Conservation (phyloP, 2,888 invertebrate species). For the Teleogryllus oceanicus region DNA sequence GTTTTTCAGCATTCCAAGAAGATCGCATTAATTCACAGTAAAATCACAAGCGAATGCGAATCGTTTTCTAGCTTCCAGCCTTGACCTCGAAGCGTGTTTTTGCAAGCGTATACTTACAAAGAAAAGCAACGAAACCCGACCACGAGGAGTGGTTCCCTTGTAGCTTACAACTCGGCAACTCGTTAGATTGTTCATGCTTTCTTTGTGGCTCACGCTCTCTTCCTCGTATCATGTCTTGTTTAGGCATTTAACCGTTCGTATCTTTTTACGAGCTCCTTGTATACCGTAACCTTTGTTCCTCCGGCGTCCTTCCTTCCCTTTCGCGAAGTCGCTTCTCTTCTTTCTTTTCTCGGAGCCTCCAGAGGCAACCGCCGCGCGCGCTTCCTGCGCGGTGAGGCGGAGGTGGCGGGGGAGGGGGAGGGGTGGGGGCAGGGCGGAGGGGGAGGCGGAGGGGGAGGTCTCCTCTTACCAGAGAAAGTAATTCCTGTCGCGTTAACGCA, state of each 20-base stretch:
- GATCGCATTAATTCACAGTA: too few species aligned
- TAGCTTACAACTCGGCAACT: too few species aligned
- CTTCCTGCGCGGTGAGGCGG: background rate
- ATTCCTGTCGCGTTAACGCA: constrained; percentile 18
- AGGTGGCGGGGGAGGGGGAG: background rate
- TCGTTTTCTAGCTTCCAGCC: too few species aligned
- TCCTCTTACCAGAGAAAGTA: background rate
- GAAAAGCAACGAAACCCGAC: too few species aligned
- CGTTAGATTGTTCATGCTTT: background rate
- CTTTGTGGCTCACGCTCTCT: background rate
- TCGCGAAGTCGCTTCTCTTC: background rate
- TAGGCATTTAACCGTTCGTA: background rate
- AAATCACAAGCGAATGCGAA: too few species aligned
- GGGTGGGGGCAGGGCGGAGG: too few species aligned
- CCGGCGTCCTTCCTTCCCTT: background rate
- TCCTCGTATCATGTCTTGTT: background rate
- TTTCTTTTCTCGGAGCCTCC: background rate
- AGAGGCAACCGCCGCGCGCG: background rate
- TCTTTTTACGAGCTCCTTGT: background rate
- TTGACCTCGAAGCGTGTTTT: too few species aligned
- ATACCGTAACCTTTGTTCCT: background rate
- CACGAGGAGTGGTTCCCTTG: too few species aligned
- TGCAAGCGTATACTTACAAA: too few species aligned
- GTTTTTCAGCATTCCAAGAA: too few species aligned
- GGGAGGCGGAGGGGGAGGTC: background rate